Evolutionary conservation across 1,140 invertebrate species (phyloP), one percentile per base, ranked within the genome.

Genomic region (Cyphomyrmex costatus): DNA sequence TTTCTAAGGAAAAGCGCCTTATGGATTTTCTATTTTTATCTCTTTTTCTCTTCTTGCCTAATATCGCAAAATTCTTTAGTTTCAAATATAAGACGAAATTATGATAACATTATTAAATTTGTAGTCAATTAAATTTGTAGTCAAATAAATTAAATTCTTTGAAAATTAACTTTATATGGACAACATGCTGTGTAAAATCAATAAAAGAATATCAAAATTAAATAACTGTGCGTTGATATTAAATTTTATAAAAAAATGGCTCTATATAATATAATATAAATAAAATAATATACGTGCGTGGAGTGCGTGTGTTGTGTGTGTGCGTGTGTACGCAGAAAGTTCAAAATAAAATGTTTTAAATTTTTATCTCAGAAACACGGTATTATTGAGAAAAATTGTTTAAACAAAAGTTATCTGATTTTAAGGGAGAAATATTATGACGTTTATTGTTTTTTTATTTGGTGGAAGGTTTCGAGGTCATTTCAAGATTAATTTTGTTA

Each of bases 31-130:
- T 27, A 30, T 53, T n/a, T 49, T 49, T 42, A 33, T 42, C 30
- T 66, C 36, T 49, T n/a, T 68, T 33, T 49, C 12, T 49, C 16
- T 66, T 0, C 36, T 21, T 21, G 36, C 36, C 42, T 27, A 49
- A 61, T 83, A 83, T 68, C 19, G 33, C n/a, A 19, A 82, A 83
- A 74, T 83, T 83, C 79, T 60, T 83, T 46, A 83, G 33, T 14
- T 30, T 49, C 19, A 36, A 60, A 56, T 30, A 6, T 49, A 73
- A 74, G 19, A 30, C 6, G 5, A 60, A 73, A 73, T 74, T 60
- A 58, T 46, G 24, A 82, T 46, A 79, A 68, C n/a, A 73, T 73
- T 71, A 46, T 27, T 73, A 33, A 58, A 42, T 42, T 42, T 42
- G 36, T 42, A 4, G 56, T 42, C 36, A 73, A 71, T 82, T 24